Percentiles rank a stretch among this genome's conserved stretches.
These are phyloP conservation scores for Cyprinodon variegatus DNA, from an alignment of 2,113 vertebrate species.

Conservation along the genomic window DNA sequence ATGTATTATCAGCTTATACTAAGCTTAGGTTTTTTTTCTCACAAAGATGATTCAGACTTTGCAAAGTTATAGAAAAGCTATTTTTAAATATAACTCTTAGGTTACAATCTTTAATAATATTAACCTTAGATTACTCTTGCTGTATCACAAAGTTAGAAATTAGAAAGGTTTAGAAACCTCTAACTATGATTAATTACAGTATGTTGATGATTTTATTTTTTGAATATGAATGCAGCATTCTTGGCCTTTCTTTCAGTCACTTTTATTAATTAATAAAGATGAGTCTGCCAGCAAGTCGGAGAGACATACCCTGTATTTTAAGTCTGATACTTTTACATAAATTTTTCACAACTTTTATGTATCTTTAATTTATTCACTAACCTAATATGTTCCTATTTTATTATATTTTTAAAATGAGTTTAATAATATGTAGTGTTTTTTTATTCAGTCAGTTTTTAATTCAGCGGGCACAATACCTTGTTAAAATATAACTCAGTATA, in stretches of 20 bases:
- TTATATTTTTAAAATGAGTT: too few species aligned
- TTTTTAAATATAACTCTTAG: background rate
- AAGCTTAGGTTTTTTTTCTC: background rate
- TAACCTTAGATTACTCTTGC: background rate
- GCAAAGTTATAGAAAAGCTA: background rate
- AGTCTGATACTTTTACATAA: too few species aligned
- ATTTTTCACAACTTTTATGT: too few species aligned
- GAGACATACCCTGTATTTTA: too few species aligned
- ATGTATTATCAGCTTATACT: background rate
- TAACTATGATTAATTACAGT: conserved; percentile 14
- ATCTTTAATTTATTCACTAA: too few species aligned
- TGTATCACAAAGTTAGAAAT: background rate
- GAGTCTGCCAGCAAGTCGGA: background rate
- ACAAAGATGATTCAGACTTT: too few species aligned
- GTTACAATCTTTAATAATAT: background rate
- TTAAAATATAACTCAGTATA: too few species aligned
- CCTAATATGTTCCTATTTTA: too few species aligned
- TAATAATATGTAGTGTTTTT: too few species aligned
- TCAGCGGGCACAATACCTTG: too few species aligned
- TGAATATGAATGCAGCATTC: conserved; percentile 29
- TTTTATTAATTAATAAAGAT: conserved; percentile 29
- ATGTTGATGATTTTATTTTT: conserved; percentile 27
- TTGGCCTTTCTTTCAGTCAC: conserved; percentile 17
- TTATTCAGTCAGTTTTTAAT: too few species aligned
- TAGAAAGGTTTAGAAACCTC: background rate